Base-by-base conservation (phyloP, 2,888 invertebrate genomes). In the Allygus modestus region DNA sequence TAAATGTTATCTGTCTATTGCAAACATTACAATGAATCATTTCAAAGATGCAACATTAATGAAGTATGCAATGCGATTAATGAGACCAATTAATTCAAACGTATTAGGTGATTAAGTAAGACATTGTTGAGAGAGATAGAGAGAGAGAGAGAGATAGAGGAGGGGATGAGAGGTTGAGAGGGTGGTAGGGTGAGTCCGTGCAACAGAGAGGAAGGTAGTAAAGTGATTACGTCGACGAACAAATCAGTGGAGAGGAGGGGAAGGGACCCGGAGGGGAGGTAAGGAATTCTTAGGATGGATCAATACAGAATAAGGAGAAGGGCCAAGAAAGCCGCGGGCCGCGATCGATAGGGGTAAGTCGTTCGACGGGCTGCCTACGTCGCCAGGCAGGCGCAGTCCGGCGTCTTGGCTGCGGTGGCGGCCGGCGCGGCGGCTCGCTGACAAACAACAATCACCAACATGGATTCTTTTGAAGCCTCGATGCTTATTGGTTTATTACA, bases 281-380 rank as follows among this genome's bases (percentile, higher is more conserved):
- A 51, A 77, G 51, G 77, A 77, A 51, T 77, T 77, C 77, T 77
- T 77, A 54, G 77, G 31, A 15, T 31, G 51, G 77, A 77, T 77
- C 77, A 77, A 77, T 77, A 77, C 77, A 28, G 77, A 77, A 77
- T 77, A 77, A 77, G 77, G 77, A 77, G 77, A 51, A 77, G 54
- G 11, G 77, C 54, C 77, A 77, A 77, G 77, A 77, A 77, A 77
- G 54, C 37, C 28, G 51, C 46, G 77, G 51, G 17, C 7, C n/a
- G n/a, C 4, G 54, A 51, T 77, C 77, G 77, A 77, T 77, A 77
- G 31, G 54, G 54, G 51, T n/a, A 77, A 77, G 77, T 77, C 77
- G 77, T 51, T 31, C n/a, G 26, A 20, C 37, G 41, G 77, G 54
- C 77, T 23, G 73, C 73, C 73, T 73, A 73, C 73, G 5, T 17